phyloP scores from a whole-genome alignment of 1,140 invertebrate species.

The Leptinotarsa undecemlineata region DNA sequence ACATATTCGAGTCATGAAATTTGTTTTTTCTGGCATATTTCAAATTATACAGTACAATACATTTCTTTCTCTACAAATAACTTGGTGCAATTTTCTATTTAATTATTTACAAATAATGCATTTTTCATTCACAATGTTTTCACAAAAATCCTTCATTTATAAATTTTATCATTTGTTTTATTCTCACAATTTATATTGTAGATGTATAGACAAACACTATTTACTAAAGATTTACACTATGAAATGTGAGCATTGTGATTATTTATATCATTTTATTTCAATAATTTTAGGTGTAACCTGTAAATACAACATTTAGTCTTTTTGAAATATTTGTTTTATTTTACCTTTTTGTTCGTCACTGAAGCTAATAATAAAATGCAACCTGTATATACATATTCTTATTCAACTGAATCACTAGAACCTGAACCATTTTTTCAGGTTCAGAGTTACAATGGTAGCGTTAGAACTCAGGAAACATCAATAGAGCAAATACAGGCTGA shows the following conservation, averaged over 20 bases:
- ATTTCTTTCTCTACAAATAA: constrained; percentile 10
- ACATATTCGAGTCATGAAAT: too few species aligned
- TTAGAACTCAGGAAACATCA: constrained; percentile 59
- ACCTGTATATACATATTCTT: background rate
- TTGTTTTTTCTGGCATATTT: too few species aligned
- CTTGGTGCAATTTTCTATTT: constrained; percentile 13
- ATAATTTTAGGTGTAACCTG: constrained; percentile 38
- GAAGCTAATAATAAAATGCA: background rate
- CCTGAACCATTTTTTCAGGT: constrained; percentile 47
- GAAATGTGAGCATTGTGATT: constrained; percentile 11
- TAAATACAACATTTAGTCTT: constrained; percentile 41
- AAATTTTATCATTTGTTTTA: background rate
- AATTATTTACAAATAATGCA: constrained; percentile 3
- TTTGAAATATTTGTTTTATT: constrained; percentile 40
- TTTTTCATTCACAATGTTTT: constrained; percentile 22
- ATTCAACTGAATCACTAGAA: background rate
- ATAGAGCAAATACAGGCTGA: constrained; percentile 55
- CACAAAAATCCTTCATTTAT: constrained; percentile 29
- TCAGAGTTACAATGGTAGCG: constrained; percentile 58
- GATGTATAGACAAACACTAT: background rate
- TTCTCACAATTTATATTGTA: background rate
- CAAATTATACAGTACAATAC: background rate
- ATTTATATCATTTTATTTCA: constrained; percentile 30
- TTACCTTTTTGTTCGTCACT: constrained; percentile 24
- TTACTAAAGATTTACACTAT: background rate